Base-by-base conservation (phyloP, 2,113 vertebrate genomes). In the Coregonus clupeaformis region DNA sequence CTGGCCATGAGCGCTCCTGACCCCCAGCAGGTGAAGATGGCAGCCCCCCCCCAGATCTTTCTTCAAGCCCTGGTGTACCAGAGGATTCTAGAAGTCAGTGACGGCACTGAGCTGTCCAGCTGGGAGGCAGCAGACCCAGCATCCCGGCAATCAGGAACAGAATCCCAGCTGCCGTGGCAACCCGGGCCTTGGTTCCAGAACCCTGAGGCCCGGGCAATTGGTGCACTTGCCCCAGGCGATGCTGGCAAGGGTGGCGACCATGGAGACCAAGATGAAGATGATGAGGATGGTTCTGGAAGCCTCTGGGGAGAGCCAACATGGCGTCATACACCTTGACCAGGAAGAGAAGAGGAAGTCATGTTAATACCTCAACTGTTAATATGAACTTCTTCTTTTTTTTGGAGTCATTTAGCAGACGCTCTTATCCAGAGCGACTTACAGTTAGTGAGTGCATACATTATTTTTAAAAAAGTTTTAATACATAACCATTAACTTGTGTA, bases 81-180 rank as follows among this genome's bases (percentile, higher is more conserved):
- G 1, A 0, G 91, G 81, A 80, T 87, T 94, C 89, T 96, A 95
- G 90, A 95, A 95, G 71, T 95, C 90, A 7, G 82, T 84, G 82
- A 95, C 91, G 77, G 95, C 87, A 70, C 87, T 95, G 94, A 73
- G 94, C 94, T 0, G 92, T 92, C 94, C 95, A 95, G 85, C 88
- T 94, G 76, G 93, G 91, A 0, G 94, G 94, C 55, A 95, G 89
- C 29, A 96, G 90, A 52, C 82, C 92, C 87, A 94, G 86, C 81
- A 95, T 0, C 1, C 91, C 91, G 0, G 93, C 82, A 72, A 94
- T 73, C 47, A 94, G 76, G 82, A 94, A 94, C 45, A 92, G 69
- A 55, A 92, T 90, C 0, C 95, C 94, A 0, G 92, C 88, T 68
- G 89, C 86, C 16, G 94, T 92, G 82, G 92, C 94, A 82, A 96